Percentiles rank a stretch among this genome's conserved stretches.
These are phyloP conservation scores for Limnephilus marmoratus DNA, from an alignment of 2,888 invertebrate genomes.

Conservation along the genomic window DNA sequence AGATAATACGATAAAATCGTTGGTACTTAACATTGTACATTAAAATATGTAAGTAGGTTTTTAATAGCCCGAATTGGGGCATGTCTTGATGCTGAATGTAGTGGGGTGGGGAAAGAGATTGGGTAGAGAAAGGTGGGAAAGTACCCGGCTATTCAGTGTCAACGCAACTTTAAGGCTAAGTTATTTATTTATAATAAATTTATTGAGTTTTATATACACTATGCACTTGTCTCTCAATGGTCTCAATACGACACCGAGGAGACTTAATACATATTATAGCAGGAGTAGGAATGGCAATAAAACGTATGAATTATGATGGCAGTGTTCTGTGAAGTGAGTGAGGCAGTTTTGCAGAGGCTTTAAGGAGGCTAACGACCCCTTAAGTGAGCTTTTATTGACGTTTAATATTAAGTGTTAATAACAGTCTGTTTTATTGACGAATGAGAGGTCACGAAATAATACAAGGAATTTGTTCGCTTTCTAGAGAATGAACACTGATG, in stretches of 20 bases:
- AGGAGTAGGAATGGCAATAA: not conserved
- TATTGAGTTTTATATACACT: not conserved
- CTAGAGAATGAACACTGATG: not conserved
- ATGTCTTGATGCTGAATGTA: too few relatives aligned
- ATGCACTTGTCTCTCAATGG: not conserved
- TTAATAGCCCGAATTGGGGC: too few relatives aligned
- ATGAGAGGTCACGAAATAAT: not conserved
- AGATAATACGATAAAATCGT: too few relatives aligned
- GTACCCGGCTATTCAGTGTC: too few relatives aligned
- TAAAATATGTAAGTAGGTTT: too few relatives aligned
- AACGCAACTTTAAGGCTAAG: too few relatives aligned
- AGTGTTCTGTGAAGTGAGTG: slow-evolving; percentile 25
- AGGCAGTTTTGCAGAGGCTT: slow-evolving; percentile 12
- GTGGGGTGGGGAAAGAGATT: too few relatives aligned
- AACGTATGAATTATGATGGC: slow-evolving; percentile 10
- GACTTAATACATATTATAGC: not conserved
- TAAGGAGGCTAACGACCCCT: slow-evolving; percentile 18
- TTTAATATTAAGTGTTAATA: slow-evolving; percentile 39
- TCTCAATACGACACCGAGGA: not conserved
- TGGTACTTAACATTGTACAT: too few relatives aligned
- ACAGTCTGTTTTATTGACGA: slow-evolving; percentile 30
- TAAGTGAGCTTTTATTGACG: slow-evolving; percentile 40
- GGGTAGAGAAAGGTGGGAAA: too few relatives aligned
- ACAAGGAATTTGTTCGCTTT: not conserved
- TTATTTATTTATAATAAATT: not conserved